Percentiles rank a stretch among this genome's conserved stretches.
Evolutionary conservation across 2,797 vertebrate species (phyloP).

Genomic region (Epinephelus coioides): DNA sequence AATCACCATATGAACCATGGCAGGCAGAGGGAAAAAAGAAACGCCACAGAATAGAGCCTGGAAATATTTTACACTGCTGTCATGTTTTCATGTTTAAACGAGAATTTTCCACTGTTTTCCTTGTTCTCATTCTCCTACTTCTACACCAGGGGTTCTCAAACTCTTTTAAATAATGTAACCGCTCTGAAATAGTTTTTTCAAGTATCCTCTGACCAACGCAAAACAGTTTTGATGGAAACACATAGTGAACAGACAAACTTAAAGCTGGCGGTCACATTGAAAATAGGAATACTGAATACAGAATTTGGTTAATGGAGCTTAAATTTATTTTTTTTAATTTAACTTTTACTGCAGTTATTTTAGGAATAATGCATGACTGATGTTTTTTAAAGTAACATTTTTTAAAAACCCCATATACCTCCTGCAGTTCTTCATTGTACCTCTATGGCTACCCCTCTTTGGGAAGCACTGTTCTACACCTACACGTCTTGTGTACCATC

Average conservation of each 20-base stretch:
- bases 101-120: not conserved
- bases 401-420: too few relatives aligned
- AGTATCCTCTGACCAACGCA: not conserved
- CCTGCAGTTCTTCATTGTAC: too few relatives aligned
- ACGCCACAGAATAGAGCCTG: not conserved
- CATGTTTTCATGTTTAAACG: constrained; percentile 6
- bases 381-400: too few relatives aligned
- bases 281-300: not conserved
- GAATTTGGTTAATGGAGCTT: not conserved
- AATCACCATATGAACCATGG: constrained; percentile 13
- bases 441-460: too few relatives aligned
- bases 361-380: too few relatives aligned
- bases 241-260: too few relatives aligned
- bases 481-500: too few relatives aligned
- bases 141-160: not conserved
- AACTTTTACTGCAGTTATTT: too few relatives aligned
- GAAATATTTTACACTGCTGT: not conserved
- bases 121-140: not conserved
- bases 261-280: not conserved
- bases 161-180: not conserved
- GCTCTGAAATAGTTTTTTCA: not conserved
- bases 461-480: too few relatives aligned
- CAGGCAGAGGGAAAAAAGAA: not conserved
- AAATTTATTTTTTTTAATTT: not conserved
- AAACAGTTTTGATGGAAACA: not conserved